Evolutionary conservation across 2,113 vertebrate genomes (phyloP), one percentile per base, ranked within the genome.

Genomic region (Hemicordylus capensis): DNA sequence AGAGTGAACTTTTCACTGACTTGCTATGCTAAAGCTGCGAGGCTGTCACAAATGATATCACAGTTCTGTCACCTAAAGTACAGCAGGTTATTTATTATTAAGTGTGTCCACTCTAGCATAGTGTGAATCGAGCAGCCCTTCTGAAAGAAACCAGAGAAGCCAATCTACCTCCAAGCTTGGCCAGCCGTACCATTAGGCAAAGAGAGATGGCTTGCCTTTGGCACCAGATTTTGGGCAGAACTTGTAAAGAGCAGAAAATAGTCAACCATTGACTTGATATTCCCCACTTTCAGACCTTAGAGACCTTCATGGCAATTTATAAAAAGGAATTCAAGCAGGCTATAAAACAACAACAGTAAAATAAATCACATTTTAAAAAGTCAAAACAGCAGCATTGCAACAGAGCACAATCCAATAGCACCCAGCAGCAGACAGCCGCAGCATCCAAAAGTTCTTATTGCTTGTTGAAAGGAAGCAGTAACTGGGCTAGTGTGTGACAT

Each of bases 31-130:
- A n/a, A 12, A 76, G 58, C 87, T 51, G 51, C 31, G 12, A 0
- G 44, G 1, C 0, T 0, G 39, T 42, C 61, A 44, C 54, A 51
- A 58, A 76, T 3, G 2, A 34, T 48, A 66, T 37, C 3, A 0
- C 0, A 0, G 56, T 14, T 0, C 10, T 3, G 0, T 0, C 17
- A 80, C 64, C 81, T 77, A 74, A 1, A 0, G 61, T 39, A 1
- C 10, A 7, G 1, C 59, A 46, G 80, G 66, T 66, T 83, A 0
- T 9, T 69, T 48, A 20, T 44, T 82, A 75, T 3, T 28, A 28
- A 34, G 4, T 0, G 31, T 66, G 24, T 11, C 6, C 56, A 34
- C 22, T 76, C 34, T 39, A 34, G 81, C 54, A 69, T 24, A 69
- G 79, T 54, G 63, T 51, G 31, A n/a, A 54, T 37, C 34, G 37